These are phyloP conservation scores for Disparrhopalites patrizii DNA, from an alignment of 2,888 invertebrate genomes.

Conservation along the genomic window DNA sequence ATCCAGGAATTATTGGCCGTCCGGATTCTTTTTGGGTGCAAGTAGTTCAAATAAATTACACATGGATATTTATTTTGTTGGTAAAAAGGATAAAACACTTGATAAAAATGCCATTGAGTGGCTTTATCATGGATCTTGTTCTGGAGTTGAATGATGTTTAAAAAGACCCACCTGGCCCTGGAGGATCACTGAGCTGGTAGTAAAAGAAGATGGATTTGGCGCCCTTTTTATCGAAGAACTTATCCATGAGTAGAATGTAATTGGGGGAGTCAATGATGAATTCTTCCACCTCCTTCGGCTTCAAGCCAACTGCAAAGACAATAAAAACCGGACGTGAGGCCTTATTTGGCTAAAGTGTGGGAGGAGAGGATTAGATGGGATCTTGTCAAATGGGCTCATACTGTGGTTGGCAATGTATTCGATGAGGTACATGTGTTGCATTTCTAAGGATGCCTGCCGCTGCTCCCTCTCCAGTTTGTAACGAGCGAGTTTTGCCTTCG, in stretches of 20 bases:
- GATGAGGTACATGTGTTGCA: slow-evolving; percentile 63
- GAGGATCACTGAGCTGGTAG: slow-evolving; percentile 63
- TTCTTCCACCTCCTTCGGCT: slow-evolving; percentile 62
- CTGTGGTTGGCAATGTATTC: slow-evolving; percentile 60
- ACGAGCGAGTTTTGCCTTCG: slow-evolving; percentile 50
- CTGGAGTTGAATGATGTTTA: too few relatives aligned
- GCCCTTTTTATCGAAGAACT: slow-evolving; percentile 62
- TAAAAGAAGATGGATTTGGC: slow-evolving; percentile 62
- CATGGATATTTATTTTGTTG: background rate
- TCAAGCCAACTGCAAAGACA: slow-evolving; percentile 49
- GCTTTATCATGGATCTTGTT: too few relatives aligned
- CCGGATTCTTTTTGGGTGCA: slow-evolving; percentile 59
- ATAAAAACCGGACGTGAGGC: too few relatives aligned
- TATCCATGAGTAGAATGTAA: slow-evolving; percentile 61
- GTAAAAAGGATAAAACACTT: too few relatives aligned
- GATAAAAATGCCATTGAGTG: too few relatives aligned
- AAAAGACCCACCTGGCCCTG: slow-evolving; percentile 59
- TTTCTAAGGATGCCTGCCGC: slow-evolving; percentile 54
- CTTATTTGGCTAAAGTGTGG: too few relatives aligned
- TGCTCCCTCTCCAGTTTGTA: slow-evolving; percentile 60
- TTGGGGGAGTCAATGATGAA: slow-evolving; percentile 66
- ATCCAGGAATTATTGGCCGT: slow-evolving; percentile 50
- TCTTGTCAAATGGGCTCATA: too few relatives aligned
- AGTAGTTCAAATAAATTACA: background rate
- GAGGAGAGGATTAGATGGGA: too few relatives aligned